phyloP scores from a whole-genome alignment of 2,797 vertebrate species.

The Enteromius radiatus region DNA sequence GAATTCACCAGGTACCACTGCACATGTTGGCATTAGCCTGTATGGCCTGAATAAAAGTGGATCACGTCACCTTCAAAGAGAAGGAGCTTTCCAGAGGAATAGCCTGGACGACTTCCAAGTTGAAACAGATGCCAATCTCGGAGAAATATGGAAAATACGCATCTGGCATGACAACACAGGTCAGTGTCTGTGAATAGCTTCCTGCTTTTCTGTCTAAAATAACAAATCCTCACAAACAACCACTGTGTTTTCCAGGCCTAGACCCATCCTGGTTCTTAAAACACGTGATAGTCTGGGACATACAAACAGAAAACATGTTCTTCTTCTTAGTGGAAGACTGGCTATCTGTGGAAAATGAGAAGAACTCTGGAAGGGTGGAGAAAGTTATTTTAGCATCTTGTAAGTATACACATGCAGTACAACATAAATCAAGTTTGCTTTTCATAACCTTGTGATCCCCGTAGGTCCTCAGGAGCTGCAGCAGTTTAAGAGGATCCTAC shows the following conservation, averaged over 20 bases:
- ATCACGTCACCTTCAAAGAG: conserved; percentile 77
- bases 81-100: conserved; percentile 79
- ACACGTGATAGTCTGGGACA: conserved; percentile 84
- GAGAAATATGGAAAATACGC: conserved; percentile 84
- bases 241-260: conserved; percentile 70
- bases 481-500: conserved; percentile 73
- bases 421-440: background rate
- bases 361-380: conserved; percentile 77
- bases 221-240: background rate
- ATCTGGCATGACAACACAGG: conserved; percentile 87
- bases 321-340: conserved; percentile 84
- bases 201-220: background rate
- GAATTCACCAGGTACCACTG: conserved; percentile 77
- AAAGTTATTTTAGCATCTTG: conserved; percentile 82
- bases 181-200: background rate
- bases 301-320: conserved; percentile 80
- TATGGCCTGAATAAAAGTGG: conserved; percentile 81
- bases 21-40: conserved; percentile 82
- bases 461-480: conserved; percentile 80
- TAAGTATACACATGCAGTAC: conserved; percentile 63
- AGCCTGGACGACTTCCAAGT: conserved; percentile 81
- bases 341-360: conserved; percentile 82
- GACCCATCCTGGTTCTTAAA: conserved; percentile 83
- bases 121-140: conserved; percentile 79
- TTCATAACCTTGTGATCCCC: background rate